Evolutionary conservation across 2,113 vertebrate genomes (phyloP), one percentile per base, ranked within the genome.

Genomic region (Mobula birostris): DNA sequence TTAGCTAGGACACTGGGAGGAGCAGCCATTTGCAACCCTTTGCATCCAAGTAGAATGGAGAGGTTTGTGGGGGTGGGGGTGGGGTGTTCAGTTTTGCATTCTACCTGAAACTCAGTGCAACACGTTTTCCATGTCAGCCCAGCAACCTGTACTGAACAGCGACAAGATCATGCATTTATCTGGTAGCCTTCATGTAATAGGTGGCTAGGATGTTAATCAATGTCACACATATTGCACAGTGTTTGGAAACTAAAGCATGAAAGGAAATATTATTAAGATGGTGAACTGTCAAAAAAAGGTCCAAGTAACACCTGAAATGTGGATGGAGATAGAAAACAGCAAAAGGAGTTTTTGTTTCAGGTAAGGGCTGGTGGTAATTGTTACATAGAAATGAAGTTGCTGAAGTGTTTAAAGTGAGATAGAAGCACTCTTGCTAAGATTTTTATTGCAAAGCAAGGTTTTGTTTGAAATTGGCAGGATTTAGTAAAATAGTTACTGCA

Each of bases 381-480:
- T 24, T 27, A 24, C 56, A 63, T 58, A 61, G 56, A 11, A 11
- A 29, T 11, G 1, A 63, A 27, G 12, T 56, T 14, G 27, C 27
- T 61, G 61, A 88, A 15, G 61, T 61, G 6, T 32, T 29, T 90
- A 14, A 29, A 90, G 29, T 68, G 72, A 7, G 63, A 24, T 2
- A 21, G 72, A 74, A 74, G 72, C 1, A 74, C 56, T 70, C 36
- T 93, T 93, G 91, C 19, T 15, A 74, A 76, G 70, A 76, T 14
- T 76, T 93, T 27, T 93, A 70, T 48, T 93, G 74, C 24, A 74
- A 70, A 74, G 40, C 70, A 74, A 93, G 91, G 70, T 74, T 92
- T 92, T 72, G 36, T 72, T 87, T 58, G 56, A 87, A 87, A 87
- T 56, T 92, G 21, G 90, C 24, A 29, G 61, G 29, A 66, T 14